phyloP scores from a whole-genome alignment of 2,113 vertebrate species.

The Butorides virescens region DNA sequence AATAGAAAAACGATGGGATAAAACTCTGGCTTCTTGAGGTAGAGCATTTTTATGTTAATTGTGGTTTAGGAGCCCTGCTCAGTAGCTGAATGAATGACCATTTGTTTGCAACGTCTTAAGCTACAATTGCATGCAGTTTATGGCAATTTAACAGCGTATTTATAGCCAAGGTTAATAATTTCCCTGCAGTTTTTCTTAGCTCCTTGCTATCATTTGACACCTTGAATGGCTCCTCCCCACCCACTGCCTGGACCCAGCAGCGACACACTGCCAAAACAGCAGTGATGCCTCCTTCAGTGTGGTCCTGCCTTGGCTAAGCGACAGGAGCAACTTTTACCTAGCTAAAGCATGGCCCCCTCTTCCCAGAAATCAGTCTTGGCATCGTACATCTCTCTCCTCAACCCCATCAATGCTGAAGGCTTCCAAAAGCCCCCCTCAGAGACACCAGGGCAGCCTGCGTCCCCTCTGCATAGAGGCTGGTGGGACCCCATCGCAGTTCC shows the following conservation, averaged over 20 bases:
- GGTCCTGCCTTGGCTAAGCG: background rate
- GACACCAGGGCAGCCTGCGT: background rate
- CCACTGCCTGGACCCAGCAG: background rate
- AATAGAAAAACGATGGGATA: background rate
- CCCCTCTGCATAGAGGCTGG: background rate
- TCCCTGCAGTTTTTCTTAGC: constrained; percentile 51
- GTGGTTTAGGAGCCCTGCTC: background rate
- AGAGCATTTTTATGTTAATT: constrained; percentile 10
- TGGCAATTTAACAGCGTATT: constrained; percentile 44
- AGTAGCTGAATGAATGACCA: background rate
- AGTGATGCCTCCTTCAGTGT: background rate
- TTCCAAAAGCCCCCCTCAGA: background rate
- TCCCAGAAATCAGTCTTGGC: background rate
- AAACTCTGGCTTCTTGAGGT: background rate
- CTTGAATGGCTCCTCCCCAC: constrained; percentile 10
- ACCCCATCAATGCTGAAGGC: background rate
- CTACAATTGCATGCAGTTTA: background rate
- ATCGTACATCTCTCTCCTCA: background rate
- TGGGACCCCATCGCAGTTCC: background rate
- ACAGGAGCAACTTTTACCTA: background rate
- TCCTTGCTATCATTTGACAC: constrained; percentile 34
- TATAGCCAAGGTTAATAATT: constrained; percentile 37
- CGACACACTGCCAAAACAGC: accelerated
- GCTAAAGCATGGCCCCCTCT: background rate
- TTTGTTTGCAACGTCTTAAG: constrained; percentile 15